phyloP scores from a whole-genome alignment of 2,113 vertebrate species.

The Gobiocypris rarus region DNA sequence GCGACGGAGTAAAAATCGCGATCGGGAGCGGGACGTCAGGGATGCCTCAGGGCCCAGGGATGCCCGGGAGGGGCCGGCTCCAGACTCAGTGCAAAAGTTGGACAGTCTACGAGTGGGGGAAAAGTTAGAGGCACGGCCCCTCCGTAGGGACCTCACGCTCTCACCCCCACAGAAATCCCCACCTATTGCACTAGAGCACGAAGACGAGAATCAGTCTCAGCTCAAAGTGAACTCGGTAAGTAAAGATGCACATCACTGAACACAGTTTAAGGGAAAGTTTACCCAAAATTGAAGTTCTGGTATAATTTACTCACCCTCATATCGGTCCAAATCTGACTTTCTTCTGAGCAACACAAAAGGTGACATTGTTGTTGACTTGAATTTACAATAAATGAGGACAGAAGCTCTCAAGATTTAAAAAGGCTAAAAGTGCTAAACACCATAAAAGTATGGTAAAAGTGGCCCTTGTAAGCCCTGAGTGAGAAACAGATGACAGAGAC shows the following conservation, averaged over 20 bases:
- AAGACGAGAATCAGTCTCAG: constrained; percentile 81
- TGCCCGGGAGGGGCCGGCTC: constrained; percentile 47
- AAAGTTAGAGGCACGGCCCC: constrained; percentile 86
- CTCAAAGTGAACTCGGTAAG: constrained; percentile 90
- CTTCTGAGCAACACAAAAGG: background rate
- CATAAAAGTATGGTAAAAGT: background rate
- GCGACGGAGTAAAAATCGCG: constrained; percentile 87
- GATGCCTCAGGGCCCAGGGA: constrained; percentile 39
- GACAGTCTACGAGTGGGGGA: constrained; percentile 83
- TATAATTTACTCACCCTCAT: background rate
- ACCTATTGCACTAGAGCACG: constrained; percentile 87
- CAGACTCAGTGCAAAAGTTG: constrained; percentile 81
- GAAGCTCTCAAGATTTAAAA: background rate
- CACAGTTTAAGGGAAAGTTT: background rate
- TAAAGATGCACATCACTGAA: background rate
- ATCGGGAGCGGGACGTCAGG: constrained; percentile 72
- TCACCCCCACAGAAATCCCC: constrained; percentile 93
- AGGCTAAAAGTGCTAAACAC: background rate
- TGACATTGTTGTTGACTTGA: background rate
- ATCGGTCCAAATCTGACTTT: background rate
- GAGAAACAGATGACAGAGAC: background rate
- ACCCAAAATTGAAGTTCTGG: background rate
- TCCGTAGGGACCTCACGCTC: constrained; percentile 92
- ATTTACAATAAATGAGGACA: background rate
- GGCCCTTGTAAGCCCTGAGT: background rate